These are phyloP conservation scores for Bothrops jararaca DNA, from an alignment of 2,113 vertebrate species.

Conservation along the genomic window DNA sequence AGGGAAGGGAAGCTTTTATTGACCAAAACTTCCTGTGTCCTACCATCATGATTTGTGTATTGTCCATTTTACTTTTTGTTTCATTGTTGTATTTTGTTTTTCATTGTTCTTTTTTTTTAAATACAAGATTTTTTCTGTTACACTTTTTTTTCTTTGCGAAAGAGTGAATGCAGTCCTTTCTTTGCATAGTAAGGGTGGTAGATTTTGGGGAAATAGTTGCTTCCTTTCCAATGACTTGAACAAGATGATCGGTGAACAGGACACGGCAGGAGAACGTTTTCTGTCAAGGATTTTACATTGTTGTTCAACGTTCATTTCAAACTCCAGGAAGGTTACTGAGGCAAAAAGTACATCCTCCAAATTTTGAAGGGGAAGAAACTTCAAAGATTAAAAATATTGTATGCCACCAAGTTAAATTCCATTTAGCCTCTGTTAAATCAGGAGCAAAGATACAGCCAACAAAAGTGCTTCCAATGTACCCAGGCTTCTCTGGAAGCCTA, in stretches of 20 bases:
- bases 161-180: neutral
- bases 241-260: neutral
- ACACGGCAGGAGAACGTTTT: neutral
- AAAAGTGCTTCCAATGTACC: neutral
- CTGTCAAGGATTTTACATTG: neutral
- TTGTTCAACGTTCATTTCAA: neutral
- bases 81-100: conserved; percentile 25
- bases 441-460: neutral
- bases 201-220: neutral
- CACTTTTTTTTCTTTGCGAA: neutral
- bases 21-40: neutral
- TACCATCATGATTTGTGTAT: conserved; percentile 24
- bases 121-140: conserved; percentile 27
- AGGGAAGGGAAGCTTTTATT: conserved; percentile 7
- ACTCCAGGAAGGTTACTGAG: neutral
- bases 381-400: neutral
- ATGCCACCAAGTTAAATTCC: neutral
- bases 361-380: neutral
- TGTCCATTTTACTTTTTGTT: conserved; percentile 33
- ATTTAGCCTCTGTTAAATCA: neutral
- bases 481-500: neutral
- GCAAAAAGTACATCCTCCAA: neutral
- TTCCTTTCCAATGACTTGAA: neutral
- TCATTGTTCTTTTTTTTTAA: conserved; percentile 2
- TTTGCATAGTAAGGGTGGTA: neutral